Evolutionary conservation across 2,113 vertebrate genomes (phyloP).

Genomic region (Thunnus maccoyii): DNA sequence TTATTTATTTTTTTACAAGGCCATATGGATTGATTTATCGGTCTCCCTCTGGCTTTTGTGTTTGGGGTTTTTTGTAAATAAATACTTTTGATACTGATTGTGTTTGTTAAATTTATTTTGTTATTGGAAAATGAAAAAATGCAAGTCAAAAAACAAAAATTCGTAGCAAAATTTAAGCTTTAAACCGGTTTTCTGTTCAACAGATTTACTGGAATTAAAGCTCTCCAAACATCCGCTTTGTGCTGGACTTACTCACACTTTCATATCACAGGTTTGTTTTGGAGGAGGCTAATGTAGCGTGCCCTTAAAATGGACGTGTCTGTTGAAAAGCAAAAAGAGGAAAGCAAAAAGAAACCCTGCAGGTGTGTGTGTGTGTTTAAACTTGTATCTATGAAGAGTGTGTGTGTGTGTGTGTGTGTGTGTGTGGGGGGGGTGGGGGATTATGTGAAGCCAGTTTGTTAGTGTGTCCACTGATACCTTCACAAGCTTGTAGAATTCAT

Average conservation of each 20-base stretch:
- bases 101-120: no score
- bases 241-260: not conserved
- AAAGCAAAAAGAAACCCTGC: no score
- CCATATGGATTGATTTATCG: no score
- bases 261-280: not conserved
- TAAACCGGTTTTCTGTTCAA: not conserved
- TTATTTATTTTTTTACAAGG: no score
- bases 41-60: no score
- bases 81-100: no score
- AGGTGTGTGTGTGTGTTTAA: not conserved
- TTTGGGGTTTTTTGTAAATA: no score
- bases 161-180: not conserved
- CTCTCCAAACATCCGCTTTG: not conserved
- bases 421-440: no score
- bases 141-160: no score
- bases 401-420: not conserved
- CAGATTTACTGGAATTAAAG: not conserved
- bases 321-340: no score
- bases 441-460: not conserved
- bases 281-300: not conserved
- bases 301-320: not conserved
- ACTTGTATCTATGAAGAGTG: not conserved
- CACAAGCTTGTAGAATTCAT: slow-evolving; percentile 82
- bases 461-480: slow-evolving; percentile 78
- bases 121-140: no score